phyloP scores from a whole-genome alignment of 2,797 vertebrate genomes.

The Dermochelys coriacea region DNA sequence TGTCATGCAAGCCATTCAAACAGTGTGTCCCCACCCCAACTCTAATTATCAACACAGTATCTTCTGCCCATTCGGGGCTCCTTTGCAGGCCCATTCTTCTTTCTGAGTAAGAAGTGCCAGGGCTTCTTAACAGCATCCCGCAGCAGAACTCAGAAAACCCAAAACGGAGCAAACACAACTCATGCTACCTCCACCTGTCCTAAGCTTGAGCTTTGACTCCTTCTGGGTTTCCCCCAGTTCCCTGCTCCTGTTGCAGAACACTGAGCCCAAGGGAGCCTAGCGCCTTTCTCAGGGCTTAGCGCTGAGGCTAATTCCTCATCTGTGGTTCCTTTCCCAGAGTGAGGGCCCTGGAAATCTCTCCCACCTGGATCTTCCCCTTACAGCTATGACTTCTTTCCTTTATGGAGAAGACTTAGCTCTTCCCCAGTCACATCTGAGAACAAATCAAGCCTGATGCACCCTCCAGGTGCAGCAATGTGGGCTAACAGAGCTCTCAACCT shows the following conservation, averaged over 20 bases:
- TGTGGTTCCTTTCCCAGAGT: neutral
- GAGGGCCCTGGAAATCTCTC: neutral
- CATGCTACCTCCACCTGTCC: neutral
- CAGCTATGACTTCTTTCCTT: neutral
- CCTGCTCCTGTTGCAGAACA: neutral
- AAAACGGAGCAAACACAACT: neutral
- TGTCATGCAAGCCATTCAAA: too few species aligned
- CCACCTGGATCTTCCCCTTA: neutral
- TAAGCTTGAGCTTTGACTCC: neutral
- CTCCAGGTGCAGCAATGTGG: neutral
- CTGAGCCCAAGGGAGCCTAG: neutral
- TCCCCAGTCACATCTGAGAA: neutral
- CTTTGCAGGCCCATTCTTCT: neutral
- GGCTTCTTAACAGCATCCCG: neutral
- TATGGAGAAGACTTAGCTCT: neutral
- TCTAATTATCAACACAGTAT: neutral
- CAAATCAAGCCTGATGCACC: neutral
- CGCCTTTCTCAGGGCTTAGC: neutral
- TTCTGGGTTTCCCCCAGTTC: neutral
- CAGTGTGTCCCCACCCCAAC: too few species aligned
- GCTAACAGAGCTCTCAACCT: neutral
- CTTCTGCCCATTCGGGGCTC: neutral
- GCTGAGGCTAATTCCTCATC: neutral
- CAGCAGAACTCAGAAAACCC: neutral
- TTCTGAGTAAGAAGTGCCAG: neutral